Base-by-base conservation (phyloP, 2,888 invertebrate species). In the Ophioninae sp. region DNA sequence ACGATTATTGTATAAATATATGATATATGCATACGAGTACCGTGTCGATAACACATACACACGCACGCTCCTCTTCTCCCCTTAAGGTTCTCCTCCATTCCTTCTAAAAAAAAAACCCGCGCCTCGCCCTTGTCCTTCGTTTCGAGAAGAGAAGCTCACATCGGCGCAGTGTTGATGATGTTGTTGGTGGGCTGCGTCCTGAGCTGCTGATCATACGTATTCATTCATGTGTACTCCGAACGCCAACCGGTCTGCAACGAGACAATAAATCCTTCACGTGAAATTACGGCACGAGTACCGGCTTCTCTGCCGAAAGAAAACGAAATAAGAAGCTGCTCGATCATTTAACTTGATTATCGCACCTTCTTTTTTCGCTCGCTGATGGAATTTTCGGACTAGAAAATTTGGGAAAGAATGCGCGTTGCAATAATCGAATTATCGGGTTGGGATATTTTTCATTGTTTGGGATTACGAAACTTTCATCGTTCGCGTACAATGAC, bases 161-260 rank as follows among this genome's bases (percentile, higher is more conserved):
- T 87, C 86, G 83, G 86, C 86, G 86, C 85, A 87, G 67, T 72
- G 59, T 71, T 67, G 67, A 67, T 58, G 71, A 84, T 75, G 78
- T 44, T 67, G 84, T 75, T 89, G 92, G 91, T 90, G 91, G 91
- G 91, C 88, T 92, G 90, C 89, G 90, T 91, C 90, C 90, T 89
- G 88, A 88, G 87, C 87, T 90, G 88, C 84, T 87, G 90, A 87
- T 93, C 91, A 90, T 93, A 91, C 93, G 93, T 94, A 95, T 75
- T 80, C 87, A 96, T 97, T 97, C 97, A 97, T 96, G 97, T 97
- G 94, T 97, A 97, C 94, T 97, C 97, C 91, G 97, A 96, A 94
- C 97, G 95, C 97, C 97, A 97, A 92, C 97, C 96, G 93, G 96
- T 96, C 97, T 97, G 96, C 83, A 95, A 95, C 92, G 91, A 94